Evolutionary conservation across 2,888 invertebrate genomes (phyloP), one percentile per base, ranked within the genome.

Genomic region (Coecobrya sp.): DNA sequence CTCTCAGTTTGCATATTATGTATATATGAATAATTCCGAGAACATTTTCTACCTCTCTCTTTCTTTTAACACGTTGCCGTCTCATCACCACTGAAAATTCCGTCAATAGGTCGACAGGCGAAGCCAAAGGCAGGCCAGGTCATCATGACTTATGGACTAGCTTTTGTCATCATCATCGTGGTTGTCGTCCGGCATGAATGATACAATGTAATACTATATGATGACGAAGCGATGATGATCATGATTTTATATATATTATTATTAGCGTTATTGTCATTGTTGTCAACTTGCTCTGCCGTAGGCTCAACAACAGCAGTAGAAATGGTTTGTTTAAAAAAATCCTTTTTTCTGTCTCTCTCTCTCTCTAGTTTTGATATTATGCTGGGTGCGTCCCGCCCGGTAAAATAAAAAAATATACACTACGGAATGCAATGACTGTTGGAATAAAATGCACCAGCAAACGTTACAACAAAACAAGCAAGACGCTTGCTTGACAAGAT

Each of bases 371-470:
- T 62, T 76, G n/a, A 85, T 65, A 76, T 89, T 86, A 91, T 87
- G 87, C 87, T 91, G 91, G 91, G 91, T 91, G 91, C 91, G 91
- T 91, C 91, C 90, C 91, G 73, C 82, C 82, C 81, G 81, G 42
- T 42, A 16, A 79, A 62, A 84, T 62, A 55, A 81, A 52, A 55
- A 52, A 81, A 25, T 19, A 52, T 55, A 55, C 30, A 45, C 22
- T n/a, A 76, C 10, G 36, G 52, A 79, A 79, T 79, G 52, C 76
- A 76, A 30, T 52, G 55, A n/a, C 10, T 45, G 49, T 13, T 84
- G 62, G 81, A 55, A 81, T 36, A 36, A 62, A 84, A 62, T 84
- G 84, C 62, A 36, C 36, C 62, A 62, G 59, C 19, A 59, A 55
- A 27, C 25, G 52, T 55, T 55, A 25, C 19, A 55, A 62, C n/a